These are phyloP conservation scores for Tamandua tetradactyla DNA, from an alignment of 2,797 vertebrate genomes.

Conservation along the genomic window DNA sequence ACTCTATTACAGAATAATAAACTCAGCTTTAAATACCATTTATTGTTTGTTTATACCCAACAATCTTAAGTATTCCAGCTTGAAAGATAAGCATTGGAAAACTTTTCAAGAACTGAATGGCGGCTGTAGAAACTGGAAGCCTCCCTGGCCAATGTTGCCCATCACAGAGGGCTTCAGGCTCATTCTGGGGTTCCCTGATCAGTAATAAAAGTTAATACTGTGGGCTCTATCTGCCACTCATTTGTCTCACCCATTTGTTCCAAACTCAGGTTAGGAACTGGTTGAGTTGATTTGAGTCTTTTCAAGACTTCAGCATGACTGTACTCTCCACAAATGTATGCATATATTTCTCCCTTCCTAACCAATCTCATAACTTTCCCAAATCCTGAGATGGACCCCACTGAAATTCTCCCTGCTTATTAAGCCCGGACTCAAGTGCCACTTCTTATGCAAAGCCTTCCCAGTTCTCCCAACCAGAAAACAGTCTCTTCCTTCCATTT, in stretches of 20 bases:
- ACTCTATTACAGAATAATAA: conserved; percentile 1
- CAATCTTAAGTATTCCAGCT: not conserved
- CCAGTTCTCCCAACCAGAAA: not conserved
- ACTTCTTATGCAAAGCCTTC: not conserved
- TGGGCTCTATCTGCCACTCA: not conserved
- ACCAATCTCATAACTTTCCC: not conserved
- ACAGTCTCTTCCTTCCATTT: not conserved
- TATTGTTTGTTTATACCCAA: conserved; percentile 7
- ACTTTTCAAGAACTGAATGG: not conserved
- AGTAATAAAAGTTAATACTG: not conserved
- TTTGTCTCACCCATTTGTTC: not conserved
- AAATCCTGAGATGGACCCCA: not conserved
- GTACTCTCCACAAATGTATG: not conserved
- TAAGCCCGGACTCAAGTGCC: not conserved
- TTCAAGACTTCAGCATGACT: not conserved
- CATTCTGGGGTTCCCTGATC: not conserved
- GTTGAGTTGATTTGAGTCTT: not conserved
- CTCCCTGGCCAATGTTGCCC: not conserved
- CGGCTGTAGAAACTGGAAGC: not conserved
- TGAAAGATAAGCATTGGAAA: not conserved
- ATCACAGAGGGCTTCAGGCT: not conserved
- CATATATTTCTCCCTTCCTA: not conserved
- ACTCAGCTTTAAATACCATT: not conserved
- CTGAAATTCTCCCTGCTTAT: not conserved
- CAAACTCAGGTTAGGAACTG: not conserved